Percentiles rank a stretch among this genome's conserved stretches.
phyloP scores from a whole-genome alignment of 2,888 invertebrate species.

The Oasisia sp. region DNA sequence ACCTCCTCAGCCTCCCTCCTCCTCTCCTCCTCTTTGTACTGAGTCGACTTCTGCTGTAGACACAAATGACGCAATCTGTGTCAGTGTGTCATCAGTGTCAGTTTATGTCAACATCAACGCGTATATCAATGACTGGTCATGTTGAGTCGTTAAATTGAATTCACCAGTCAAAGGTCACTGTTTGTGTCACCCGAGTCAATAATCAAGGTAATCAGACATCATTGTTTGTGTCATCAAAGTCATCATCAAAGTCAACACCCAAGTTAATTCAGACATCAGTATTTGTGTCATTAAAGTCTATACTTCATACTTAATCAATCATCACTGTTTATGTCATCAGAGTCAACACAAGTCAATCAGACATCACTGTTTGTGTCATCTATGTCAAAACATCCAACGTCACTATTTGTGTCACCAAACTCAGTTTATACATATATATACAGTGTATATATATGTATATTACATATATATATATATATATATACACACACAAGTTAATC shows the following conservation, averaged over 20 bases:
- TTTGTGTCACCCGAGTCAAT: no score
- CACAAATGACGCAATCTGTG: not conserved
- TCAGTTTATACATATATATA: no score
- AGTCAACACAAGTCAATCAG: no score
- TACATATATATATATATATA: no score
- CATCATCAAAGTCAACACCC: not conserved
- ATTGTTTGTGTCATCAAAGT: not conserved
- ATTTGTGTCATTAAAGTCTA: not conserved
- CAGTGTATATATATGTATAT: not conserved
- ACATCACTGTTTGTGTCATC: no score
- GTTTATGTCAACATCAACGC: no score
- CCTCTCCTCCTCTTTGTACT: not conserved
- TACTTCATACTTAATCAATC: no score
- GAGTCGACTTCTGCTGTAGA: not conserved
- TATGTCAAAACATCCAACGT: no score
- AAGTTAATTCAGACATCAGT: not conserved
- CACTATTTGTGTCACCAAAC: not conserved
- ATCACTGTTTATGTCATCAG: no score
- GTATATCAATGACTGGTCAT: no score
- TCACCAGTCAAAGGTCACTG: no score
- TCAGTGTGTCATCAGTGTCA: not conserved
- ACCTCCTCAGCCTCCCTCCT: not conserved
- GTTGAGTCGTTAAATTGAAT: no score
- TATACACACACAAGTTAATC: not conserved
- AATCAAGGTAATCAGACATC: not conserved